Evolutionary conservation across 2,888 invertebrate genomes (phyloP), one percentile per base, ranked within the genome.

Genomic region (Pyrochroa serraticornis): DNA sequence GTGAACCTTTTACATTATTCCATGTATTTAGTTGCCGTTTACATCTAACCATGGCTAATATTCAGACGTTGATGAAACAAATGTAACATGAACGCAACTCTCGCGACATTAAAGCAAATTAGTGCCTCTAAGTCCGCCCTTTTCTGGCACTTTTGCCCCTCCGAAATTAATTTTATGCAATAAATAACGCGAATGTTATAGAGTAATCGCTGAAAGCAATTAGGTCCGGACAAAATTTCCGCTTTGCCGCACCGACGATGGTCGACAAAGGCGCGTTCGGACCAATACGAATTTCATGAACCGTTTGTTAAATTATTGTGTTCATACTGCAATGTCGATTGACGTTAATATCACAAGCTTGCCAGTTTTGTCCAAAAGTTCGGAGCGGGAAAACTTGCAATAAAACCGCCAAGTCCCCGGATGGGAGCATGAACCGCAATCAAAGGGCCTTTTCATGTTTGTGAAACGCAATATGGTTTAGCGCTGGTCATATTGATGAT

Each of bases 401-500:
- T 47, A 54, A 54, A 47, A 47, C 41, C 42, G 47, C 47, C 54
- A 47, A 47, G 54, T 47, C 41, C 13, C 32, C 46, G 12, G 36
- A 67, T 58, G 47, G 22, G 55, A 58, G 57, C 59, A 57, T 59
- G 58, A 58, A 47, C 49, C 58, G 63, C 67, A 70, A 68, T 69
- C 67, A 67, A 66, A 63, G 65, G 65, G 58, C 66, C 68, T 66
- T 72, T 71, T 69, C 66, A 67, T 67, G 65, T 69, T 65, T 61
- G 64, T 64, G 68, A 66, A 72, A 73, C 65, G 69, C 71, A 73
- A 72, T 72, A 71, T 71, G 72, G 70, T 72, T 72, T 72, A 71
- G 67, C 66, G 63, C 57, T 64, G 72, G 72, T 70, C 73, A 73
- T 69, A 73, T 71, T 68, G 73, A 73, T 72, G 71, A 74, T 71